Evolutionary conservation across 2,888 invertebrate species (phyloP).

Genomic region (Fissipunctia ypsillon): DNA sequence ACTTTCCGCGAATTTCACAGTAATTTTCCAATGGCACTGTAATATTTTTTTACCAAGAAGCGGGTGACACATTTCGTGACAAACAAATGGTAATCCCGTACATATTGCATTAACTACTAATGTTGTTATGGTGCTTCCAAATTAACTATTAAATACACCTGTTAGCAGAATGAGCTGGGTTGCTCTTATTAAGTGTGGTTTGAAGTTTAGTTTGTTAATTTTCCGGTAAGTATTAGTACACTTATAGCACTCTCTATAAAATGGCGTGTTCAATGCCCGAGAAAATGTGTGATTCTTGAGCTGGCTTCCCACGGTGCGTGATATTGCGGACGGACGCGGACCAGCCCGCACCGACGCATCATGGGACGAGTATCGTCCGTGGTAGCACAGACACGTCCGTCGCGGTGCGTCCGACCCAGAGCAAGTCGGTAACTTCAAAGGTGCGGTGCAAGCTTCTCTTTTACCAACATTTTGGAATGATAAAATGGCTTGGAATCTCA

Average conservation of each 20-base stretch:
- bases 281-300: background rate
- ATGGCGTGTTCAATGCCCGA: background rate
- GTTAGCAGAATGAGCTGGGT: conserved; percentile 2
- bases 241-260: no score
- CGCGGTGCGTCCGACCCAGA: no score
- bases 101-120: conserved; percentile 7
- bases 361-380: no score
- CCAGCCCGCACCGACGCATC: no score
- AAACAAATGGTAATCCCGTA: conserved; percentile 29
- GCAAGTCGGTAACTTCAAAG: no score
- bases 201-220: background rate
- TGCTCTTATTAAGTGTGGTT: conserved; percentile 1
- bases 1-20: background rate
- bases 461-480: no score
- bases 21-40: background rate
- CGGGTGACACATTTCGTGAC: conserved; percentile 9
- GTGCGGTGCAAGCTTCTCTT: no score
- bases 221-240: background rate
- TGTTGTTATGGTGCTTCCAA: conserved; percentile 23
- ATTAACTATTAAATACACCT: conserved; percentile 43
- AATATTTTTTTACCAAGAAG: conserved; percentile 27
- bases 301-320: no score
- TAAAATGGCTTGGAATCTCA: no score
- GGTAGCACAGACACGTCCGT: no score
- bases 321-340: no score